These are phyloP conservation scores for Fragum whitleyi DNA, from an alignment of 2,888 invertebrate species.

Conservation along the genomic window DNA sequence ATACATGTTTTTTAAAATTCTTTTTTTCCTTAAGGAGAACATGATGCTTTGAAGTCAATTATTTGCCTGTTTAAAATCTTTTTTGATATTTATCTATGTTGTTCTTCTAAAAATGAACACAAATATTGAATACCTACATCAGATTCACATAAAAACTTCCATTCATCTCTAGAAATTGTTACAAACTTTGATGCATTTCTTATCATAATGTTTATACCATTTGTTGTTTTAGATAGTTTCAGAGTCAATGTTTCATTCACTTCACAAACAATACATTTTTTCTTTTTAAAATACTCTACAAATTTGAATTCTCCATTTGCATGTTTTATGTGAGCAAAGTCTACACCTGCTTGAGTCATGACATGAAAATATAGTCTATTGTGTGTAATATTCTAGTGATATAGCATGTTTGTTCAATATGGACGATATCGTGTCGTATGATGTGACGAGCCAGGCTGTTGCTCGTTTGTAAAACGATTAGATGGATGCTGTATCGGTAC, in stretches of 20 bases:
- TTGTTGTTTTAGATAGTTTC: neutral
- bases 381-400: neutral
- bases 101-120: conserved; percentile 5
- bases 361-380: too few relatives aligned
- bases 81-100: too few relatives aligned
- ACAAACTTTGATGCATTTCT: conserved; percentile 18
- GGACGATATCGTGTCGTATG: neutral
- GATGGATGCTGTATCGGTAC: neutral
- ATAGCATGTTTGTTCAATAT: neutral
- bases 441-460: neutral
- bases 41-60: neutral
- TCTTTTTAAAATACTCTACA: neutral
- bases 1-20: neutral
- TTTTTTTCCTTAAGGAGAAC: neutral
- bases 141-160: neutral
- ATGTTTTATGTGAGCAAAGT: neutral
- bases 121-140: conserved; percentile 7
- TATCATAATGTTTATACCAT: conserved; percentile 11
- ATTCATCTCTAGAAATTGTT: neutral
- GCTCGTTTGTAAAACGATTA: neutral
- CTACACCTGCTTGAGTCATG: neutral
- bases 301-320: conserved; percentile 2
- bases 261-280: neutral
- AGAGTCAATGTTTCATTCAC: conserved; percentile 21
- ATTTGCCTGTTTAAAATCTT: too few relatives aligned